Conservation (phyloP, 2,797 vertebrate genomes). For the Danionella dracula region DNA sequence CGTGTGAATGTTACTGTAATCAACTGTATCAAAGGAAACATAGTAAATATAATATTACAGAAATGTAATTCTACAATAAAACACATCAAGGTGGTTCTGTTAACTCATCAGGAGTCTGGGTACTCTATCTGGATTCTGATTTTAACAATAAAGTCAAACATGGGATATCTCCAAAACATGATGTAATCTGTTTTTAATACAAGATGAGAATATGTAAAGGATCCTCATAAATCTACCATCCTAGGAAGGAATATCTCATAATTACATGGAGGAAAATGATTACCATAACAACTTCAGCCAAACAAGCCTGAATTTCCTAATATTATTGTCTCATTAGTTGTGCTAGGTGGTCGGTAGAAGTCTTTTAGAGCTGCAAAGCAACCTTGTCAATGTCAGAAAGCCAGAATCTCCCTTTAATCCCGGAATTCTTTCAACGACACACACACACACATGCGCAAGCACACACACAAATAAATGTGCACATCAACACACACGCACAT, state of each 20-base stretch:
- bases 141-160: neutral
- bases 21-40: neutral
- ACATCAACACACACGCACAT: too few relatives aligned
- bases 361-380: slow-evolving; percentile 60
- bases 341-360: slow-evolving; percentile 46
- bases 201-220: neutral
- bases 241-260: neutral
- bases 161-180: slow-evolving; percentile 1
- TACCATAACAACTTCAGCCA: slow-evolving; percentile 13
- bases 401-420: neutral
- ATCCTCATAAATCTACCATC: neutral
- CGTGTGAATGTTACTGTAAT: too few relatives aligned
- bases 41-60: neutral
- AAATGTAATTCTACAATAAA: neutral
- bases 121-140: neutral
- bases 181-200: neutral
- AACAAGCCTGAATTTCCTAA: slow-evolving; percentile 24
- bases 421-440: neutral
- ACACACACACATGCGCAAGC: too few relatives aligned
- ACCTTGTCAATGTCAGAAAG: slow-evolving; percentile 64
- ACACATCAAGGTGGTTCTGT: neutral
- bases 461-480: too few relatives aligned
- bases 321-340: slow-evolving; percentile 61
- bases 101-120: neutral
- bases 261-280: slow-evolving; percentile 11